Percentiles rank a stretch among this genome's conserved stretches.
Conservation (phyloP, 2,113 vertebrate genomes). For the Urocolius indicus region DNA sequence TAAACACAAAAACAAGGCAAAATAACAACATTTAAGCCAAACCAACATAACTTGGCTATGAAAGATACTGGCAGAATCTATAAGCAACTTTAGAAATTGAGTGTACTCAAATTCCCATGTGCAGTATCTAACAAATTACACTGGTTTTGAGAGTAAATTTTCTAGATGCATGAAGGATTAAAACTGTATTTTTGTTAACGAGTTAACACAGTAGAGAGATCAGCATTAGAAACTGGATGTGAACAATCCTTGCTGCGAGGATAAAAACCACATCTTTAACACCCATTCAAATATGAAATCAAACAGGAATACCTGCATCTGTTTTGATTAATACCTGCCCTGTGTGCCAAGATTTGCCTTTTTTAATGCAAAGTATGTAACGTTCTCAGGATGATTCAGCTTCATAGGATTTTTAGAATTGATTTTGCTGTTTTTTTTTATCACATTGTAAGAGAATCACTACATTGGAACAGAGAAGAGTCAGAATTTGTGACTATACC, state of each 20-base stretch:
- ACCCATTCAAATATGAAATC: neutral
- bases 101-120: neutral
- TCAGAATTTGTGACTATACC: neutral
- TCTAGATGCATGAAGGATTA: neutral
- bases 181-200: neutral
- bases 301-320: neutral
- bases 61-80: neutral
- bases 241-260: neutral
- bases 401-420: neutral
- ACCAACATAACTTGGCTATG: neutral
- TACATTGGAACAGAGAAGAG: neutral
- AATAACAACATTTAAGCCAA: neutral
- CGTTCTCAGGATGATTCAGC: neutral
- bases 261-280: neutral
- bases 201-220: neutral
- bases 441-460: neutral
- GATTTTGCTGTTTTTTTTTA: rapidly evolving
- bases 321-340: neutral
- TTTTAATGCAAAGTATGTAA: neutral
- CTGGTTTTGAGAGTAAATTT: neutral
- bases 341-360: neutral
- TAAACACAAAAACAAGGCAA: neutral
- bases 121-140: neutral
- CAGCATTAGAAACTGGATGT: neutral
- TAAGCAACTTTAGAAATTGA: neutral